These are phyloP conservation scores for Mythimna pallens DNA, from an alignment of 2,888 invertebrate genomes.

Conservation along the genomic window DNA sequence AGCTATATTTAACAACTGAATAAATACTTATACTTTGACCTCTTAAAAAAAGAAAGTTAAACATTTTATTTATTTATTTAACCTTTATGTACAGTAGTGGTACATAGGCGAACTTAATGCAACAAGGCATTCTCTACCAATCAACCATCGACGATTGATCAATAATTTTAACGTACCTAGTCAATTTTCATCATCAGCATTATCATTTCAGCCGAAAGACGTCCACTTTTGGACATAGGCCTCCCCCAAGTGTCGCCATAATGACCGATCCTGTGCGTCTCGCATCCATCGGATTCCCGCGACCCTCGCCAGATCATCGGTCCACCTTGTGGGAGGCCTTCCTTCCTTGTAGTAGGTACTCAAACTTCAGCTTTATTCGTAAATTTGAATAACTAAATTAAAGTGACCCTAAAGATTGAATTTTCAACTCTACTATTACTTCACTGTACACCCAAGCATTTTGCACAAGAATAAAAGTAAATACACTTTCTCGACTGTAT, in stretches of 20 bases:
- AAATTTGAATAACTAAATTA: background rate
- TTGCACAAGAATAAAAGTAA: constrained; percentile 10
- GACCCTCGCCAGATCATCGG: too few relatives aligned
- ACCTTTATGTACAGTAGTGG: too few relatives aligned
- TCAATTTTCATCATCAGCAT: background rate
- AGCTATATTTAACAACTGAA: background rate
- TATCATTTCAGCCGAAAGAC: too few relatives aligned
- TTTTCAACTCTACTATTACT: background rate
- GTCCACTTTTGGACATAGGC: too few relatives aligned
- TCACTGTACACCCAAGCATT: background rate
- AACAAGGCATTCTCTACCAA: too few relatives aligned
- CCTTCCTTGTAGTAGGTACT: too few relatives aligned
- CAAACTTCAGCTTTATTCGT: background rate
- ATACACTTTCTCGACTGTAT: constrained; percentile 22
- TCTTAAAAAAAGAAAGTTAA: background rate
- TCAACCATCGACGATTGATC: too few relatives aligned
- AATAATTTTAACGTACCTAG: background rate
- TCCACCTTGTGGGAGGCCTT: too few relatives aligned
- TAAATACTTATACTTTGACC: background rate
- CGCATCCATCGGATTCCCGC: too few relatives aligned
- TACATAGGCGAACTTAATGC: too few relatives aligned
- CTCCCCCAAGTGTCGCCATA: too few relatives aligned
- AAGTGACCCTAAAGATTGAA: background rate
- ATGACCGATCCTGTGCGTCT: too few relatives aligned
- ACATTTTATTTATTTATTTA: background rate